A percentile compares a stretch with the other conserved stretches of the same genome.
Evolutionary conservation across 2,888 invertebrate species (phyloP).

Genomic region (Lamellibrachia columna): DNA sequence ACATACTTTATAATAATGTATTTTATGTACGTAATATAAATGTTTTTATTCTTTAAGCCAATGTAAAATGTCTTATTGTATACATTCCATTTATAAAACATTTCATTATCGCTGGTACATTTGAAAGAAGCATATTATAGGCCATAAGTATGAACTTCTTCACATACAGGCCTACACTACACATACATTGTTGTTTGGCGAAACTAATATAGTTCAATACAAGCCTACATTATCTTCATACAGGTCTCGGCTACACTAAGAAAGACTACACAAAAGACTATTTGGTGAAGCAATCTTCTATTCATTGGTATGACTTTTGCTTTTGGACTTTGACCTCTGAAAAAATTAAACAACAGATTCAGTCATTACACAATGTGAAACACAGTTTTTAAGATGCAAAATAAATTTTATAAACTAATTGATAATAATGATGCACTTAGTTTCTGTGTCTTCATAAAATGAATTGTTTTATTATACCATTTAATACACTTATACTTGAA

Average conservation of each 20-base stretch:
- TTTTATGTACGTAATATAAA: not conserved
- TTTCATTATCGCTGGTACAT: not conserved
- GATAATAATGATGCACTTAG: too few species aligned
- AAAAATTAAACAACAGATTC: too few species aligned
- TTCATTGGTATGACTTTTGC: not conserved
- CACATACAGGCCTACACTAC: not conserved
- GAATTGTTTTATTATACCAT: too few species aligned
- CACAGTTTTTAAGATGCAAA: too few species aligned
- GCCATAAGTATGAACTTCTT: not conserved
- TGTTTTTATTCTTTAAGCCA: not conserved
- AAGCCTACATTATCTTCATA: not conserved
- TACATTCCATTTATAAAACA: not conserved
- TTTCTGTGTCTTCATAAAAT: too few species aligned
- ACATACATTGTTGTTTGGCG: not conserved
- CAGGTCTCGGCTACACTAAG: not conserved
- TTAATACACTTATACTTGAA: too few species aligned
- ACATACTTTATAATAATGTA: not conserved
- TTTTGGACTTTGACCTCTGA: not conserved
- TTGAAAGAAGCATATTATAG: not conserved
- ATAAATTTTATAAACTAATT: too few species aligned
- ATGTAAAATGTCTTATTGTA: not conserved
- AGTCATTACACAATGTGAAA: too few species aligned
- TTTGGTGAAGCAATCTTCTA: not conserved
- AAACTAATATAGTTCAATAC: not conserved
- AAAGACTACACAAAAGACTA: not conserved